phyloP scores from a whole-genome alignment of 2,113 vertebrate genomes.

The Peucedramus taeniatus region DNA sequence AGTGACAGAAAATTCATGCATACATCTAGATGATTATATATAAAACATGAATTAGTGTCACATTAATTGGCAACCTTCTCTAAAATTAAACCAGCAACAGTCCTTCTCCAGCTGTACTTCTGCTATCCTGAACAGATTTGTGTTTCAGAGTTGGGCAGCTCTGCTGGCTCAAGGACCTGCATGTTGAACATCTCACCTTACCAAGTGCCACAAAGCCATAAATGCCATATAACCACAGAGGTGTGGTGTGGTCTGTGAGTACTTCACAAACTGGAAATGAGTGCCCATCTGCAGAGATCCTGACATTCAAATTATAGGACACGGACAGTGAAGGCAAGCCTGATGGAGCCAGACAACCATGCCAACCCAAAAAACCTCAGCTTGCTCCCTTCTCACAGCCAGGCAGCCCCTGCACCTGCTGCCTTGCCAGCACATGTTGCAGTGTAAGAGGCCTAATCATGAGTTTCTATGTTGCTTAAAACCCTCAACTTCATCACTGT shows the following conservation, averaged over 20 bases:
- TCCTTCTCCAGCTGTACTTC: not conserved
- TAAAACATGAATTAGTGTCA: not conserved
- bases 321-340: not conserved
- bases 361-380: not conserved
- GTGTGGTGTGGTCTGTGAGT: not conserved
- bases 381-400: not conserved
- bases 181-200: not conserved
- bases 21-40: not conserved
- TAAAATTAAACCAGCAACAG: not conserved
- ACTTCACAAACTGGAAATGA: not conserved
- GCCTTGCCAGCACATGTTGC: not conserved
- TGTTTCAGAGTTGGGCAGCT: not conserved
- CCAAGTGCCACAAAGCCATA: not conserved
- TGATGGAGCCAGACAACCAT: not conserved
- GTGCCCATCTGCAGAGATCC: not conserved
- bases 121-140: not conserved
- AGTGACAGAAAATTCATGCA: not conserved
- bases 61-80: not conserved
- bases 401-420: not conserved
- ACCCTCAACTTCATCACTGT: not conserved
- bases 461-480: not conserved
- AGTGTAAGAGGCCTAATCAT: not conserved
- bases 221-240: not conserved
- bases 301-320: not conserved
- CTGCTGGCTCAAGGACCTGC: not conserved